Evolutionary conservation across 2,888 invertebrate species (phyloP).

Genomic region (Tenthredo scrophulariae): DNA sequence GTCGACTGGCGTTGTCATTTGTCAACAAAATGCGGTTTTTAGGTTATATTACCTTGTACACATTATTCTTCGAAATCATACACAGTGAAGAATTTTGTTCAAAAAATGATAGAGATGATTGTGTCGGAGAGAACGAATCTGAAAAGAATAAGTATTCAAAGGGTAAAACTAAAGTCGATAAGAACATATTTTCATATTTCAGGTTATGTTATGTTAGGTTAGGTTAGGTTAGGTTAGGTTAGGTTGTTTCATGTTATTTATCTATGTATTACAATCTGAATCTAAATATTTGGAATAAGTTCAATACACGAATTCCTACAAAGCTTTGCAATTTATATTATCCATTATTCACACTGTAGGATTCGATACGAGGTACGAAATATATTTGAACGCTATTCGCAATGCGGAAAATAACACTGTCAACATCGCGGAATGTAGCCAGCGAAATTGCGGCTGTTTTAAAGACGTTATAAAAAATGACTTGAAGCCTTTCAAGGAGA

Average conservation of each 20-base stretch:
- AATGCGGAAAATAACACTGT: conserved; percentile 74
- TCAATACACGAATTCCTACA: neutral
- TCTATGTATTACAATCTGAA: neutral
- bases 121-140: conserved; percentile 57
- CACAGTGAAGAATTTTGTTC: conserved; percentile 63
- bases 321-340: neutral
- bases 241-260: neutral
- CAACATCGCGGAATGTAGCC: neutral
- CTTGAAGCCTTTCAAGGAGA: conserved; percentile 83
- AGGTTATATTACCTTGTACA: conserved; percentile 1
- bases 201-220: neutral
- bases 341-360: conserved; percentile 73
- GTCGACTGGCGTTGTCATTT: neutral
- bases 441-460: conserved; percentile 83
- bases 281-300: neutral
- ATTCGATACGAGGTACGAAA: conserved; percentile 78
- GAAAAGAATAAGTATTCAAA: conserved; percentile 71
- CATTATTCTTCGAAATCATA: neutral
- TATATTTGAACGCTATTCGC: conserved; percentile 78
- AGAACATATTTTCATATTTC: conserved; percentile 13
- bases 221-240: neutral
- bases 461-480: conserved; percentile 84
- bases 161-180: conserved; percentile 66
- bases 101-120: conserved; percentile 63
- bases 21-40: neutral